A percentile compares a stretch with the other conserved stretches of the same genome.
These are phyloP conservation scores for Tenebrosternarchus preto DNA, from an alignment of 2,113 vertebrate genomes.

Conservation along the genomic window DNA sequence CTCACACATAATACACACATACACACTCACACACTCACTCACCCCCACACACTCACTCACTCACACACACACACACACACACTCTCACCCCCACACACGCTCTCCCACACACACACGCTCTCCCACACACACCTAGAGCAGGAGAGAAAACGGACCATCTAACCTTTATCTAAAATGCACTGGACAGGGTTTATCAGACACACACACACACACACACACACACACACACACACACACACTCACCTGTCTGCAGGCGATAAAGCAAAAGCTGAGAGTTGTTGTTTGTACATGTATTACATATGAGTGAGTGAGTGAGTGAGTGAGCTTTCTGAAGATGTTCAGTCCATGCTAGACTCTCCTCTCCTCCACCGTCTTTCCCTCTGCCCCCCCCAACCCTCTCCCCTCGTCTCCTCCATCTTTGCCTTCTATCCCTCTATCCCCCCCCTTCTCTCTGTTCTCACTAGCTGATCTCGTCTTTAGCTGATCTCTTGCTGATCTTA, in stretches of 20 bases:
- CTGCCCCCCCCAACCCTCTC: no score
- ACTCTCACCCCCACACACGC: no score
- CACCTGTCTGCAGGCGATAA: constrained; percentile 9
- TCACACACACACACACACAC: neutral
- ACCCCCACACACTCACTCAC: neutral
- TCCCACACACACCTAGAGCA: neutral
- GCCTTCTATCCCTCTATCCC: no score
- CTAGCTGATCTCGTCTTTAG: no score
- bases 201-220: constrained; percentile 3
- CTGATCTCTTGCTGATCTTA: no score
- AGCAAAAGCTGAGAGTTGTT: neutral
- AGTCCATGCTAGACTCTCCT: no score
- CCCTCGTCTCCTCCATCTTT: no score
- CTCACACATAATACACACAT: neutral
- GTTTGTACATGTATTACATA: neutral
- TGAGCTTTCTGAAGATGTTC: neutral
- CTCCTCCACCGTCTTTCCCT: no score
- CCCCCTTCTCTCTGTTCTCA: no score
- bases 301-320: neutral
- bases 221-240: constrained; percentile 7
- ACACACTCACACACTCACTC: no score
- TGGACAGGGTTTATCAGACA: constrained; percentile 5
- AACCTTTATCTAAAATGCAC: constrained; percentile 4
- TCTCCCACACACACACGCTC: no score
- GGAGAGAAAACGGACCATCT: neutral